Evolutionary conservation across 2,888 invertebrate genomes (phyloP).

Genomic region (Drosophila borborema): DNA sequence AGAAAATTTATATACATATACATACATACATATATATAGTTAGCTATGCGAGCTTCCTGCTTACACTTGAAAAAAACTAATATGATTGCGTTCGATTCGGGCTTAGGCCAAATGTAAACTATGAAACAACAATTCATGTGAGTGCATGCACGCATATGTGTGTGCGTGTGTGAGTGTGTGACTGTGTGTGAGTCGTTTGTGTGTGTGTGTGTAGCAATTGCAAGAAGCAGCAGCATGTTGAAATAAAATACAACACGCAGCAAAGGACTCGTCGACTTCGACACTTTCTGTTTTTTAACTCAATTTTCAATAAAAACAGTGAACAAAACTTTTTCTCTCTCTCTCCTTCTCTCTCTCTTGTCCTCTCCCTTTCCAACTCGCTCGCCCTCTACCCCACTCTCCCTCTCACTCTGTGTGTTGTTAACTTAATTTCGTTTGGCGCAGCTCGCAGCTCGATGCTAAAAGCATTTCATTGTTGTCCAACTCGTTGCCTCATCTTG

Average conservation of each 20-base stretch:
- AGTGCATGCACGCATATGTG: slow-evolving; percentile 5
- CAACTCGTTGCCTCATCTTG: slow-evolving; percentile 52
- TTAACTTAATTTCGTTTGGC: slow-evolving; percentile 74
- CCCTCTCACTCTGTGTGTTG: slow-evolving; percentile 50
- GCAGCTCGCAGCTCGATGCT: slow-evolving; percentile 61
- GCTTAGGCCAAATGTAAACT: slow-evolving; percentile 1
- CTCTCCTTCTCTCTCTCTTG: neutral
- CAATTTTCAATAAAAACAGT: slow-evolving; percentile 80
- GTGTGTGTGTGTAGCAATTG: slow-evolving; percentile 25
- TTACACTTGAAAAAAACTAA: neutral
- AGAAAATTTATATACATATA: too few relatives aligned
- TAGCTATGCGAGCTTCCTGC: neutral
- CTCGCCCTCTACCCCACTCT: too few relatives aligned
- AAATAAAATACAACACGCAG: slow-evolving; percentile 59
- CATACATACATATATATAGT: too few relatives aligned
- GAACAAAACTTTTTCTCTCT: slow-evolving; percentile 58
- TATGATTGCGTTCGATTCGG: slow-evolving; percentile 8
- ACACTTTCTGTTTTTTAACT: slow-evolving; percentile 79
- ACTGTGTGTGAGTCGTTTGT: slow-evolving; percentile 11
- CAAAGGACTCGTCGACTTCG: slow-evolving; percentile 59
- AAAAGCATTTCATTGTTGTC: slow-evolving; percentile 81
- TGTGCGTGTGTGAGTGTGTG: slow-evolving; percentile 1
- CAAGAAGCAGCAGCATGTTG: slow-evolving; percentile 32
- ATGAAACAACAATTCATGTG: slow-evolving; percentile 17
- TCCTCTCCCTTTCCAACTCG: neutral